Percentiles rank a stretch among this genome's conserved stretches.
phyloP scores from a whole-genome alignment of 2,113 vertebrate species.

The Oxygymnocypris stewartii region DNA sequence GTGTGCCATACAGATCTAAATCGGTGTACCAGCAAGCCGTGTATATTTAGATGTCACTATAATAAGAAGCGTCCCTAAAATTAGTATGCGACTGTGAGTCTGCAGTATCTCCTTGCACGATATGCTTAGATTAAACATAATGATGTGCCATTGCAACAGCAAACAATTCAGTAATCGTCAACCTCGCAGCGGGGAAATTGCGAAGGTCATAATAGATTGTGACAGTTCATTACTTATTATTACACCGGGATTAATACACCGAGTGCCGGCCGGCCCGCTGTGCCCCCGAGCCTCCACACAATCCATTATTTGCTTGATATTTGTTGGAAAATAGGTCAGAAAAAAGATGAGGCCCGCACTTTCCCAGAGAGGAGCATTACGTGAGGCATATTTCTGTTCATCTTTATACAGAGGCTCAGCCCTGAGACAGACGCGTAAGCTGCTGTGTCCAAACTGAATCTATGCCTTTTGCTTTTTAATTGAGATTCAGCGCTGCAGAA shows the following conservation, averaged over 20 bases:
- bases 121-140: conserved; percentile 47
- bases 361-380: conserved; percentile 7
- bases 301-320: conserved; percentile 54
- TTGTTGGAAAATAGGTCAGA: conserved; percentile 52
- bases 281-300: conserved; percentile 23
- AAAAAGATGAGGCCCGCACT: conserved; percentile 34
- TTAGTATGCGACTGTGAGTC: conserved; percentile 35
- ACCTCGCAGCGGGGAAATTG: conserved; percentile 42
- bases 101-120: conserved; percentile 24
- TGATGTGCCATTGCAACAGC: conserved; percentile 41
- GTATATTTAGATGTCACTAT: neutral
- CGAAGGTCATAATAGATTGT: conserved; percentile 56
- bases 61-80: neutral
- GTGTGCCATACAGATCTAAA: neutral
- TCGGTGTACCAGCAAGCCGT: neutral
- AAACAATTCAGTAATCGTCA: conserved; percentile 50
- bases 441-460: conserved; percentile 23
- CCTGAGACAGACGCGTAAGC: neutral
- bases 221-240: conserved; percentile 60
- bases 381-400: conserved; percentile 1
- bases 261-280: conserved; percentile 39
- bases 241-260: conserved; percentile 50
- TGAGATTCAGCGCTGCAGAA: conserved; percentile 51
- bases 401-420: neutral
- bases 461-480: conserved; percentile 41